phyloP scores from a whole-genome alignment of 2,797 vertebrate genomes.

The Perodicticus potto region DNA sequence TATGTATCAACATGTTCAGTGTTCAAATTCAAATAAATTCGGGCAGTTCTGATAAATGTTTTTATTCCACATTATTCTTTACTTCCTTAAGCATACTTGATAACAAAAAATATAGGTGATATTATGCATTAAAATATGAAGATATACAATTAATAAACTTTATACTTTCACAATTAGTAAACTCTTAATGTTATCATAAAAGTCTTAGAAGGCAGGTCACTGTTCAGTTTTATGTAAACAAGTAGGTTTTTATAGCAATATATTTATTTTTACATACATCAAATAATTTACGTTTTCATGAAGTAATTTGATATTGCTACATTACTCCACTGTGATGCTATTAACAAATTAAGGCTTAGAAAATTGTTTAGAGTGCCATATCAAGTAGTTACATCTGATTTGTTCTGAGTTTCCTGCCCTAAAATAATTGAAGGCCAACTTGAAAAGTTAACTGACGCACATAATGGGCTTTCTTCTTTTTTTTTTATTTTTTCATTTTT shows the following conservation, averaged over 20 bases:
- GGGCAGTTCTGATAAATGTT: not conserved
- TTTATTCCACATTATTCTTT: not conserved
- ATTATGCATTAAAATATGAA: not conserved
- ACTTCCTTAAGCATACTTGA: not conserved
- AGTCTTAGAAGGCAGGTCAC: not conserved
- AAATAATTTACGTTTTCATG: not conserved
- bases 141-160: conserved; percentile 33
- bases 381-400: not conserved
- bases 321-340: not conserved
- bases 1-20: not conserved
- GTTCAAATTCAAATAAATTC: conserved; percentile 33
- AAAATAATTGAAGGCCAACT: not conserved
- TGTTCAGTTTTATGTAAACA: not conserved
- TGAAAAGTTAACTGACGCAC: not conserved
- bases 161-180: not conserved
- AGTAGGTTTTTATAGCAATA: not conserved
- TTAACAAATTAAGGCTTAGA: not conserved
- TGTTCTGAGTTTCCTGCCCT: not conserved
- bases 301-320: not conserved
- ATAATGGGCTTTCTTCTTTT: not conserved
- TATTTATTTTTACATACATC: not conserved
- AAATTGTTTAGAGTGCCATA: not conserved
- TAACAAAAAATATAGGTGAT: not conserved
- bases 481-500: too few species aligned
- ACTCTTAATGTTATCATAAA: not conserved